phyloP scores from a whole-genome alignment of 1,140 invertebrate genomes.

The Sminthurides bifidus region DNA sequence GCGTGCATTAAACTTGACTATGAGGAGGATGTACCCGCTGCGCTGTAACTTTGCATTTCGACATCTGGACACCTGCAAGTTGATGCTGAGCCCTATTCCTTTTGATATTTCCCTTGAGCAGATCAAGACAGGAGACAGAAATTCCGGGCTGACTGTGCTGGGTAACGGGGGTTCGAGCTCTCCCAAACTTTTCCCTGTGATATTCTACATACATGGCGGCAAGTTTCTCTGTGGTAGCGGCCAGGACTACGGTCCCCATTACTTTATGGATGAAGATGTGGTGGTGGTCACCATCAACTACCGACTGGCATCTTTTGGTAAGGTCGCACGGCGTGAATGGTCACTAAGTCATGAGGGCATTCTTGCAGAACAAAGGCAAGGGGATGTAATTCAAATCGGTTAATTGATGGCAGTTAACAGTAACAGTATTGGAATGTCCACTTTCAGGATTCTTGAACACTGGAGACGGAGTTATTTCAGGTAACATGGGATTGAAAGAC shows the following conservation, averaged over 20 bases:
- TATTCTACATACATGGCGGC: slow-evolving; percentile 33
- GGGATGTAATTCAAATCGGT: slow-evolving; percentile 1
- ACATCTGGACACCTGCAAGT: too few relatives aligned
- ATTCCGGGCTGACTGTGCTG: too few relatives aligned
- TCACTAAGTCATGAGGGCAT: not conserved
- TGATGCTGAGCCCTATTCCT: not conserved
- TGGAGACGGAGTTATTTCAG: slow-evolving; percentile 15
- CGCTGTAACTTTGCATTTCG: too few relatives aligned
- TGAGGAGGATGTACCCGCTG: not conserved
- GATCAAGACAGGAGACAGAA: too few relatives aligned
- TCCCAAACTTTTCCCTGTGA: slow-evolving; percentile 7
- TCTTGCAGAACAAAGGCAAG: not conserved
- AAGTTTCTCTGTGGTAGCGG: slow-evolving; percentile 37
- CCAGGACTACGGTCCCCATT: slow-evolving; percentile 32
- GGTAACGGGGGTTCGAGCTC: too few relatives aligned
- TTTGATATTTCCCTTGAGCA: slow-evolving; percentile 1
- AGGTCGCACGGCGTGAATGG: not conserved
- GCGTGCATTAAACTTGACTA: not conserved
- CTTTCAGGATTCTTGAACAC: slow-evolving; percentile 24
- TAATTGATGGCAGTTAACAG: slow-evolving; percentile 42
- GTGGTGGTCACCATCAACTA: slow-evolving; percentile 50
- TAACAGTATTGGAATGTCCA: slow-evolving; percentile 43
- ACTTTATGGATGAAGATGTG: slow-evolving; percentile 38
- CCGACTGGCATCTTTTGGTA: slow-evolving; percentile 37
- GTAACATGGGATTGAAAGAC: slow-evolving; percentile 22